Evolutionary conservation across 2,113 vertebrate genomes (phyloP).

Genomic region (Ramphastos sulfuratus): DNA sequence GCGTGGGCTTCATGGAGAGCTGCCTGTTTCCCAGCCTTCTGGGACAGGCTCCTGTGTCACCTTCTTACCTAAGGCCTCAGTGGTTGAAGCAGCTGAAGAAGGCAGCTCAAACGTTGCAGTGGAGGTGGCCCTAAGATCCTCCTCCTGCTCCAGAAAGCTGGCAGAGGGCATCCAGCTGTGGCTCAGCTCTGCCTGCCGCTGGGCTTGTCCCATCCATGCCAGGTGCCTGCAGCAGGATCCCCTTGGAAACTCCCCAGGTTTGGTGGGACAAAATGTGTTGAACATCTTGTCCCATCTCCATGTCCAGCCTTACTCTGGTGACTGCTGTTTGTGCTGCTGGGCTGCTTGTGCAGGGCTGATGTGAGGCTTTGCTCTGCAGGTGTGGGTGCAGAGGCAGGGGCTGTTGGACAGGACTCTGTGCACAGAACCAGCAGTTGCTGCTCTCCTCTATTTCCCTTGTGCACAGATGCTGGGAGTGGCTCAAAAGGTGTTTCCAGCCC

Average conservation of each 20-base stretch:
- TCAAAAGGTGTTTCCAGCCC: not conserved
- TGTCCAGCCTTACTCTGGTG: not conserved
- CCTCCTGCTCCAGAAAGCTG: not conserved
- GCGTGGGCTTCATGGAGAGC: not conserved
- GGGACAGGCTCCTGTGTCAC: not conserved
- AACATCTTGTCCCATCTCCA: not conserved
- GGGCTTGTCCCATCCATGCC: not conserved
- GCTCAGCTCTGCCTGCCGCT: not conserved
- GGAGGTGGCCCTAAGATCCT: not conserved
- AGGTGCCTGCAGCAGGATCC: accelerated
- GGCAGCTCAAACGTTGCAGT: accelerated
- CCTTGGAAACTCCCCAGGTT: not conserved
- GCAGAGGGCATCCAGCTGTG: accelerated
- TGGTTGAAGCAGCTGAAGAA: accelerated
- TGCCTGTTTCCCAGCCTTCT: not conserved
- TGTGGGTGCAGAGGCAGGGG: not conserved
- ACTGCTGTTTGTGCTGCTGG: not conserved
- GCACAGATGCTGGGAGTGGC: accelerated
- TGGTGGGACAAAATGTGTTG: not conserved
- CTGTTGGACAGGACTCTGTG: not conserved
- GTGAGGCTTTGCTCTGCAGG: not conserved
- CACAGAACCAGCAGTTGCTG: accelerated
- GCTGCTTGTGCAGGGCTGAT: not conserved
- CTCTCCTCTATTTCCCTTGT: not conserved
- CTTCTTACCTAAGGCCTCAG: not conserved